phyloP scores from a whole-genome alignment of 1,140 invertebrate genomes.

The Euglossa dilemma region DNA sequence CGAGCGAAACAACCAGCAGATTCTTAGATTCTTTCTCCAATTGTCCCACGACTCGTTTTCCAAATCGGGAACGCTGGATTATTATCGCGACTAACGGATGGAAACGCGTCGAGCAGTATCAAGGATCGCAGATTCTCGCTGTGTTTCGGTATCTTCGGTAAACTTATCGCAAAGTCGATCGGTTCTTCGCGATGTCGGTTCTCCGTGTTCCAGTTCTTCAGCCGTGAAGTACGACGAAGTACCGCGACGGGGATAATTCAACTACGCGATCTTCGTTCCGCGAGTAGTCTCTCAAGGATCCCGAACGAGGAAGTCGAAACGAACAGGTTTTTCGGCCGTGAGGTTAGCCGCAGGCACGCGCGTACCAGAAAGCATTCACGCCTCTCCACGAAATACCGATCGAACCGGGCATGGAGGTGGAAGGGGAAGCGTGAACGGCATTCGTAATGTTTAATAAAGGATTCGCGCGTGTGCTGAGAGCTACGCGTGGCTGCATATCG shows the following conservation, averaged over 20 bases:
- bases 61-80: not conserved
- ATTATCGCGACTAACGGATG: too few relatives aligned
- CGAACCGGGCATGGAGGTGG: not conserved
- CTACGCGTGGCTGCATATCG: conserved; percentile 58
- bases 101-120: too few relatives aligned
- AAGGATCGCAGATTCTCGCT: too few relatives aligned
- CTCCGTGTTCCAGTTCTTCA: not conserved
- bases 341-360: conserved; percentile 66
- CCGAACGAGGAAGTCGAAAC: conserved; percentile 35
- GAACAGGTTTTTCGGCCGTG: conserved; percentile 65
- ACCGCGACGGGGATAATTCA: not conserved
- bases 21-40: not conserved
- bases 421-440: conserved; percentile 28
- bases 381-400: conserved; percentile 60
- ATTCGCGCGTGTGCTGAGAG: conserved; percentile 24
- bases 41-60: not conserved
- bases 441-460: conserved; percentile 60
- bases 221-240: not conserved
- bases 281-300: not conserved
- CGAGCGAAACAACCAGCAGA: not conserved
- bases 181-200: not conserved
- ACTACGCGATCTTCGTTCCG: conserved; percentile 17
- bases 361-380: conserved; percentile 58
- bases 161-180: too few relatives aligned
- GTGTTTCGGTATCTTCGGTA: too few relatives aligned